These are phyloP conservation scores for Pocillopora grandis DNA, from an alignment of 92 coral and sea anemone species.

Conservation along the genomic window DNA sequence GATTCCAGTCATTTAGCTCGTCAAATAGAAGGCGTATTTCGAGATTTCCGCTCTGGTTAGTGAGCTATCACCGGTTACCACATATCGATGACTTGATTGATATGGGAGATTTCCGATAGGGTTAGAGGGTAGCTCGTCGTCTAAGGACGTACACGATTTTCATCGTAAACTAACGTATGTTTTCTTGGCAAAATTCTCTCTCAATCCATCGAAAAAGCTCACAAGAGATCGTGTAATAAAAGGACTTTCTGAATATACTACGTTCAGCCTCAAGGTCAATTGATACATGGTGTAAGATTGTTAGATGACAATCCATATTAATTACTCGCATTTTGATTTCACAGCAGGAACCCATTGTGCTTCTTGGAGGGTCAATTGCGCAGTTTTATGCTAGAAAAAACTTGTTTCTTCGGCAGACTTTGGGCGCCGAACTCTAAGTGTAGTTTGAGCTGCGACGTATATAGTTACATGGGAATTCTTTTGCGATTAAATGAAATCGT, in stretches of 20 bases:
- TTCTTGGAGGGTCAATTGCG: conserved; percentile 32
- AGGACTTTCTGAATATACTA: background rate
- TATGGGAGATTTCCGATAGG: conserved; percentile 32
- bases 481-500: conserved; percentile 1
- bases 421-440: conserved; percentile 27
- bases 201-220: background rate
- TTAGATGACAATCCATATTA: conserved; percentile 12
- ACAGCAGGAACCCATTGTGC: conserved; percentile 7
- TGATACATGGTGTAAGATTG: background rate
- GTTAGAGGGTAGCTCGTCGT: conserved; percentile 22
- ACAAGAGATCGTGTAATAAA: background rate
- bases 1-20: conserved; percentile 37
- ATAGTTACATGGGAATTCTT: conserved; percentile 29
- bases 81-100: conserved; percentile 29
- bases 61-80: conserved; percentile 29
- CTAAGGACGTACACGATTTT: conserved; percentile 1
- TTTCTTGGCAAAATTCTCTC: background rate
- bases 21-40: conserved; percentile 21
- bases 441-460: conserved; percentile 4
- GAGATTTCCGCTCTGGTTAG: conserved; percentile 41
- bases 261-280: background rate
- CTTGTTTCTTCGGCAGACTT: conserved; percentile 23
- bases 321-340: background rate
- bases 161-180: conserved; percentile 11
- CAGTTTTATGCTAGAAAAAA: conserved; percentile 14